Evolutionary conservation across 2,888 invertebrate genomes (phyloP), one percentile per base, ranked within the genome.

Genomic region (Piscicola geometra): DNA sequence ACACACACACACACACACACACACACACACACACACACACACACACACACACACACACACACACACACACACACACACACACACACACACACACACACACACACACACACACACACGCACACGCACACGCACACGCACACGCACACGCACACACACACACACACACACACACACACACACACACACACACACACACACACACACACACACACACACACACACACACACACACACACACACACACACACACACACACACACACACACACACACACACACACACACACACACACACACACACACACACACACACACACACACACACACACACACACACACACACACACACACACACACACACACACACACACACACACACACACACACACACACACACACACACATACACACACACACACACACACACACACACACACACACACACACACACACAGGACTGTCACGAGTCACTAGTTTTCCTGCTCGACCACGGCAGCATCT

Each of bases 401-500:
- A 60, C 73, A 72, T 60, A 72, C 73, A 60, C 73, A 72, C 73
- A 72, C 73, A 60, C 73, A 72, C 73, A 72, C 73, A 60, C 73
- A 72, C 73, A 72, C 73, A 60, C 73, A 72, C 73, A 74, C 74
- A 67, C 67, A 74, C 67, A 74, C 25, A 56, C n/a, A 56, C 21
- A 56, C 21, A 56, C 60, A 56, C n/a, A 56, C 21, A 56, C 21
- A 56, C 21, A 56, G 60, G 60, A 56, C 3, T 56, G 60, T 56
- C 60, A 56, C n/a, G 60, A 56, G 12, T 56, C 60, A 52, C 33
- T 73, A 1, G 30, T 73, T 5, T 94, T 94, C 86, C 87, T 96
- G 12, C 90, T 92, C 5, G 93, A 95, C 85, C 91, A 92, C 82
- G 90, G 90, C 0, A 87, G 88, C 9, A 90, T 93, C 81, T 90